Base-by-base conservation (phyloP, 2,113 vertebrate species). In the Oenanthe melanoleuca region DNA sequence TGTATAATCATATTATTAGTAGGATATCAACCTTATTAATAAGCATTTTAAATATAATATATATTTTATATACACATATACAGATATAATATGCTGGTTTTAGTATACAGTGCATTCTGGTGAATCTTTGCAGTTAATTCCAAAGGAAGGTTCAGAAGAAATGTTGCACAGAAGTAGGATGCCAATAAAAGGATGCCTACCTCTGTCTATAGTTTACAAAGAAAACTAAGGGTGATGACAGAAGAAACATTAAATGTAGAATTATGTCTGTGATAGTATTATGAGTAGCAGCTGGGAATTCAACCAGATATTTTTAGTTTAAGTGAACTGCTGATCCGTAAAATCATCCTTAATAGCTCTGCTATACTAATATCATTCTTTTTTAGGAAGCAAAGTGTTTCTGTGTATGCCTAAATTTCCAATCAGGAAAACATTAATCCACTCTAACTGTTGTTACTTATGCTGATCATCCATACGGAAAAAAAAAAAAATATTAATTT, bases 1-100 rank as follows among this genome's bases (percentile, higher is more conserved):
- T 14, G n/a, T n/a, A 1, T 4, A 29, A 4, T 26, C 11, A 7
- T 20, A 13, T 19, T 38, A 8, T 33, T 25, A 3, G 33, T 8
- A 20, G 3, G 14, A 45, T 29, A 31, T 11, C 17, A 34, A 26
- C 8, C 19, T 21, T 38, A 11, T 42, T 23, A 18, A 10, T 23
- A 34, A 55, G 23, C 1, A 25, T 23, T n/a, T 23, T 57, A 0
- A 6, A 22, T 50, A n/a, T 34, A 34, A 16, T 50, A 14, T 37
- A 6, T 17, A 23, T 66, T 45, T 59, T 66, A 50, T 28, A 33
- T 17, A 22, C 20, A 63, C 6, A 33, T n/a, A 40, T 42, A 19
- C 6, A 31, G 26, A 22, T 49, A 12, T 18, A 28, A 23, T 50
- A 22, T 61, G 28, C 8, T 17, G 2, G 14, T 9, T 80, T 75